Evolutionary conservation across 1,140 invertebrate species (phyloP), one percentile per base, ranked within the genome.

Genomic region (Dolichoris vasculosae): DNA sequence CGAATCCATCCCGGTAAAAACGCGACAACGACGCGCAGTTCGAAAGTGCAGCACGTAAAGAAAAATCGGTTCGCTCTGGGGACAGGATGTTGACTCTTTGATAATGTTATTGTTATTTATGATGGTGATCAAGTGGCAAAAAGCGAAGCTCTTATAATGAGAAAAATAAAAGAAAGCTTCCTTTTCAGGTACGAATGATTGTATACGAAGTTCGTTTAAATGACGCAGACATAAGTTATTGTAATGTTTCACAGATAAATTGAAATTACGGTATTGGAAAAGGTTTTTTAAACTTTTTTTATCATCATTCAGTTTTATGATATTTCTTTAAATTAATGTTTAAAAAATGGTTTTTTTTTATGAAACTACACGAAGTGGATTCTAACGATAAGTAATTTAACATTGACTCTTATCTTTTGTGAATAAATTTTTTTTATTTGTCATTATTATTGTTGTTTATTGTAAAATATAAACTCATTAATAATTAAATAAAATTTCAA

Each of bases 81-180:
- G 71, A 59, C 46, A 71, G 76, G 64, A 83, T 67, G 83, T 79
- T 35, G 75, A 84, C 63, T 55, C 67, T 46, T 73, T 78, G 79
- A 86, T 86, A 86, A 82, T 86, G 40, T 82, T 82, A 82, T 82
- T 82, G 79, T 78, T 82, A 86, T 86, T 82, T 86, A 86, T 82
- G 71, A 23, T 23, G 55, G 71, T 75, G 71, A 86, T 86, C 84
- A 82, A 71, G 2, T n/a, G 64, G 64, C 23, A 63, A 79, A 80
- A 48, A 64, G 78, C 67, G 63, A 85, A 67, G 80, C 67, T 64
- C 71, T 55, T 48, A 40, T 82, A 86, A 86, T 86, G 84, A 86
- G 84, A 63, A 73, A 59, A 67, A 82, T 86, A 86, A 86, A n/a
- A 78, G 80, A 77, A 86, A 76, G 63, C 30, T 85, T 63, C 77